Evolutionary conservation across 1,140 invertebrate species (phyloP).

Genomic region (Trichoplusia ni): DNA sequence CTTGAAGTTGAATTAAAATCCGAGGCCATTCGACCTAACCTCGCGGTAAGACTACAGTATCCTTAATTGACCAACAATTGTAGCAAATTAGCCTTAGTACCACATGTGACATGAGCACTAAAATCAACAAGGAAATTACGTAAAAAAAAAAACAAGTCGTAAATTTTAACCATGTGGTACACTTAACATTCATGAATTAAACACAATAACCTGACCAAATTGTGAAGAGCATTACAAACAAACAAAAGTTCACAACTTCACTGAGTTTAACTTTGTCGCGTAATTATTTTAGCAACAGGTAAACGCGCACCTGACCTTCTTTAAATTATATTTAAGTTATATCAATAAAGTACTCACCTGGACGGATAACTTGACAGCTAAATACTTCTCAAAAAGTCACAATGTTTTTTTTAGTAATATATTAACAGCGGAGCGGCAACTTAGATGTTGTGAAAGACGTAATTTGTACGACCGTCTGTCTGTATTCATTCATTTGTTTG

Average conservation of each 20-base stretch:
- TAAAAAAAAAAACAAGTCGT: conserved; percentile 10
- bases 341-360: conserved; percentile 23
- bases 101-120: conserved; percentile 8
- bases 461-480: neutral
- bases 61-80: neutral
- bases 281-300: conserved; percentile 16
- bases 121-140: neutral
- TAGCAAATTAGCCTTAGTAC: conserved; percentile 4
- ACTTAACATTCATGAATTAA: conserved; percentile 12
- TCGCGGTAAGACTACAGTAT: neutral
- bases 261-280: conserved; percentile 19
- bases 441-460: conserved; percentile 63
- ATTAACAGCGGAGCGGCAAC: conserved; percentile 47
- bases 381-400: conserved; percentile 21
- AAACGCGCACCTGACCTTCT: conserved; percentile 1
- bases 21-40: conserved; percentile 25
- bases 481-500: conserved; percentile 29
- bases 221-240: neutral
- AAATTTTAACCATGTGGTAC: conserved; percentile 20
- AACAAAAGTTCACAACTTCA: conserved; percentile 9
- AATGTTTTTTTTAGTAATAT: conserved; percentile 17
- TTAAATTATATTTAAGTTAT: neutral
- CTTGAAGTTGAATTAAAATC: neutral
- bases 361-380: neutral
- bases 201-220: conserved; percentile 13